These are phyloP conservation scores for Bucorvus abyssinicus DNA, from an alignment of 2,797 vertebrate genomes.

Conservation along the genomic window DNA sequence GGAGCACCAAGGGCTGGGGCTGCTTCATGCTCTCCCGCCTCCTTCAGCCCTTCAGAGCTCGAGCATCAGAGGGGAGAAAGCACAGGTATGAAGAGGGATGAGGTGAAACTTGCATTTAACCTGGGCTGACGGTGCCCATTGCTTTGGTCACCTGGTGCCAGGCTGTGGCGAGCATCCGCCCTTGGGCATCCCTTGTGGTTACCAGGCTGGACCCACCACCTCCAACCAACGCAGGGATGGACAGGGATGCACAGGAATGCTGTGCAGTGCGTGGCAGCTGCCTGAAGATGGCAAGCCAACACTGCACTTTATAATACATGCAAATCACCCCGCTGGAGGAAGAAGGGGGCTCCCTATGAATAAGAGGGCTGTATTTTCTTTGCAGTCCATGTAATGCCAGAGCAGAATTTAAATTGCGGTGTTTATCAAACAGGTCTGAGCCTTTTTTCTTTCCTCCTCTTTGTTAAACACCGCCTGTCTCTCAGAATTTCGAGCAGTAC, in stretches of 20 bases:
- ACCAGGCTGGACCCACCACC: neutral
- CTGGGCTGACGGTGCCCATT: neutral
- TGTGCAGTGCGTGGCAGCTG: conserved; percentile 56
- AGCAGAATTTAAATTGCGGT: conserved; percentile 39
- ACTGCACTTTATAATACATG: conserved; percentile 51
- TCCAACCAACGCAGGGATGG: neutral
- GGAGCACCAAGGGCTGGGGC: neutral
- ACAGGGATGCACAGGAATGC: neutral
- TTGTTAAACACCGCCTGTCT: neutral
- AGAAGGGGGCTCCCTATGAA: conserved; percentile 43
- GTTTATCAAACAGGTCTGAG: conserved; percentile 21
- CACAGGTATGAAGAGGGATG: neutral
- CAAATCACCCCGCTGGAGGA: conserved; percentile 3
- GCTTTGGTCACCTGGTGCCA: neutral
- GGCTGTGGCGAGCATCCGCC: neutral
- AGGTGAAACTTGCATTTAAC: neutral
- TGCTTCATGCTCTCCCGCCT: neutral
- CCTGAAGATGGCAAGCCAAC: conserved; percentile 74
- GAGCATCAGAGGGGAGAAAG: neutral
- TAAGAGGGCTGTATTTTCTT: conserved; percentile 23
- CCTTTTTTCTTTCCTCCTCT: neutral
- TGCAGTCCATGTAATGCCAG: conserved; percentile 18
- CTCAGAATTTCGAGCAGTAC: neutral
- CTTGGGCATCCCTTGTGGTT: neutral
- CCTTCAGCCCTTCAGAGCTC: neutral